Conservation (phyloP, 2,113 vertebrate genomes). For the Drymodes brunneopygia region DNA sequence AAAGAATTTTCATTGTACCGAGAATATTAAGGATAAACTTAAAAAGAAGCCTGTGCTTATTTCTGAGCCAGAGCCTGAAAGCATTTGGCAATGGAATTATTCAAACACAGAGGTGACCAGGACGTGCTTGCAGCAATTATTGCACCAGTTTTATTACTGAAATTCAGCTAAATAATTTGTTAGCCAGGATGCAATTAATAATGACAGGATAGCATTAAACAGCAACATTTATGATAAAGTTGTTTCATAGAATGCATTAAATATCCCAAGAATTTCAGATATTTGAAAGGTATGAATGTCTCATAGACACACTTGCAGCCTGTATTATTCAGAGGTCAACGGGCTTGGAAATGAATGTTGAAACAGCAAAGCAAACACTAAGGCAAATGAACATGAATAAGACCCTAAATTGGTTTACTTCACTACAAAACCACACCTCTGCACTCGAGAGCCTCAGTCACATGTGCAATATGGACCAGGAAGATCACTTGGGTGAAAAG, state of each 20-base stretch:
- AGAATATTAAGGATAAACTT: not conserved
- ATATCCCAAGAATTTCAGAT: not conserved
- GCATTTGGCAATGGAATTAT: not conserved
- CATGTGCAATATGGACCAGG: fast-evolving
- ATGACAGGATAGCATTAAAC: not conserved
- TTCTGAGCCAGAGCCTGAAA: not conserved
- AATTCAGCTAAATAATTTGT: not conserved
- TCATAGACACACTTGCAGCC: not conserved
- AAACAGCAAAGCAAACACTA: constrained; percentile 20
- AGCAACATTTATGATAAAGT: not conserved
- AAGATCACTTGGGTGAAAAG: not conserved
- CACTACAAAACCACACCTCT: not conserved
- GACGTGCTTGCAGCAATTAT: not conserved
- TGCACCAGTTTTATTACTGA: not conserved
- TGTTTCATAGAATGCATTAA: not conserved
- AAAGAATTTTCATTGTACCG: not conserved
- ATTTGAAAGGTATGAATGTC: not conserved
- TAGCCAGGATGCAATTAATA: not conserved
- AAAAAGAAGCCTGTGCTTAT: not conserved
- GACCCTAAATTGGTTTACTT: not conserved
- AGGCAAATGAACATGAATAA: not conserved
- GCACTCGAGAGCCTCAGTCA: not conserved
- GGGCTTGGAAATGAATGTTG: constrained; percentile 16
- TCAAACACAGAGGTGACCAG: not conserved
- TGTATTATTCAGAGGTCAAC: not conserved